Evolutionary conservation across 2,797 vertebrate genomes (phyloP).

Genomic region (Dallia pectoralis): DNA sequence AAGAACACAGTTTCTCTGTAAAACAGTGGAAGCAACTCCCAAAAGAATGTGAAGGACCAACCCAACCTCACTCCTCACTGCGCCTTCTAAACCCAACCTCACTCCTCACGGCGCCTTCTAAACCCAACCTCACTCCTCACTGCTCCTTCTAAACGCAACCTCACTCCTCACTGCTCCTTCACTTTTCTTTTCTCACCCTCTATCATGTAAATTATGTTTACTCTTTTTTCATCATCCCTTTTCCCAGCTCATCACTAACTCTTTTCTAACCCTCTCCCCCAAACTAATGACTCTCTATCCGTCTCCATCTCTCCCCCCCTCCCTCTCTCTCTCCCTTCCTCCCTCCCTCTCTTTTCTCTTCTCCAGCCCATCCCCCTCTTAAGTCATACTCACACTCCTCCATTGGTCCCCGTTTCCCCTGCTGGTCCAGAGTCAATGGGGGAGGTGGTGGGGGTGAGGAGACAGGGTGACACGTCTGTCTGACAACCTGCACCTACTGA

Average conservation of each 20-base stretch:
- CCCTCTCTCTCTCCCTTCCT: neutral
- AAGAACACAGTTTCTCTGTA: too few species aligned
- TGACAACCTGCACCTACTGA: slow-evolving; percentile 54
- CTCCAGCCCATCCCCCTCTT: neutral
- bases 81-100: neutral
- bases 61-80: neutral
- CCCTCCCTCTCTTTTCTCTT: neutral
- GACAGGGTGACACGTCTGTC: slow-evolving; percentile 72
- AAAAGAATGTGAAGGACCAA: too few species aligned
- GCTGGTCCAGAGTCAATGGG: slow-evolving; percentile 59
- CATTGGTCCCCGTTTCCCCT: slow-evolving; percentile 68
- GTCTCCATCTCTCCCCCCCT: neutral
- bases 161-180: neutral
- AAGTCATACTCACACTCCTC: slow-evolving; percentile 67
- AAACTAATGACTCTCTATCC: neutral
- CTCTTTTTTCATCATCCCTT: neutral
- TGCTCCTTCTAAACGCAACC: neutral
- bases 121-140: slow-evolving; percentile 54
- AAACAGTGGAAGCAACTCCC: too few species aligned
- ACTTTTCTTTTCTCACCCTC: neutral
- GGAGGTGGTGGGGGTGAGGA: slow-evolving; percentile 78
- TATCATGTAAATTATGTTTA: neutral
- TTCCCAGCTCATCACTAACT: neutral
- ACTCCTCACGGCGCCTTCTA: slow-evolving; percentile 10
- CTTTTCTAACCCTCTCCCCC: neutral